phyloP scores from a whole-genome alignment of 2,888 invertebrate species.

The Physocephala rufipes region DNA sequence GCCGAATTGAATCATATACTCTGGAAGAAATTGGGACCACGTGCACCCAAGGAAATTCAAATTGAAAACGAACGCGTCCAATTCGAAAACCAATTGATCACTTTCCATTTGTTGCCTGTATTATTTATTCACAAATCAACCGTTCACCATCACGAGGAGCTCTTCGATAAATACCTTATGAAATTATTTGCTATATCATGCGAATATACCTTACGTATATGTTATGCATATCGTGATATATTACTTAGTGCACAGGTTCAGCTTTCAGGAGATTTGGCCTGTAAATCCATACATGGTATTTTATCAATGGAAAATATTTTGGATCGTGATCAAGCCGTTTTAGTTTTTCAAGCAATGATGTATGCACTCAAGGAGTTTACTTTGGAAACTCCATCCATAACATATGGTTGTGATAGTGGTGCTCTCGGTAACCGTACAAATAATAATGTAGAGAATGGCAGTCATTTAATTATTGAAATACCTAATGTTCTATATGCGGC shows the following conservation, averaged over 20 bases:
- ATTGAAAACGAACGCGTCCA: conserved; percentile 62
- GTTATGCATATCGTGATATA: conserved; percentile 70
- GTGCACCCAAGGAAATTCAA: conserved; percentile 60
- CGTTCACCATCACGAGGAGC: conserved; percentile 52
- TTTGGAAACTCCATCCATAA: conserved; percentile 31
- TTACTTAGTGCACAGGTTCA: conserved; percentile 48
- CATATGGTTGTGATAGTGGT: conserved; percentile 22
- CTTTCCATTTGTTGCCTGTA: conserved; percentile 73
- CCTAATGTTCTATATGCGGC: conserved; percentile 72
- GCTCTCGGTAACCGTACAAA: conserved; percentile 19
- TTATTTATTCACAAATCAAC: conserved; percentile 65
- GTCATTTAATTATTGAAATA: conserved; percentile 65
- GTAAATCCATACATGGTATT: conserved; percentile 62
- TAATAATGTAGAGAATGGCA: conserved; percentile 8
- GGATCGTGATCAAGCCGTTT: conserved; percentile 71
- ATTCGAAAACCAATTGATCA: conserved; percentile 71
- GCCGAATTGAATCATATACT: conserved; percentile 64
- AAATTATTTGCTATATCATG: conserved; percentile 73
- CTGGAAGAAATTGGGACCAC: conserved; percentile 64
- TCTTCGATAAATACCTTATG: conserved; percentile 70
- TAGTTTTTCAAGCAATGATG: conserved; percentile 72
- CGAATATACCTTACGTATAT: conserved; percentile 72
- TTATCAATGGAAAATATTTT: conserved; percentile 68
- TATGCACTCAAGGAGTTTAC: conserved; percentile 71
- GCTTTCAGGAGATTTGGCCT: conserved; percentile 55